Evolutionary conservation across 2,888 invertebrate genomes (phyloP), one percentile per base, ranked within the genome.

Genomic region (Parnassius orleans): DNA sequence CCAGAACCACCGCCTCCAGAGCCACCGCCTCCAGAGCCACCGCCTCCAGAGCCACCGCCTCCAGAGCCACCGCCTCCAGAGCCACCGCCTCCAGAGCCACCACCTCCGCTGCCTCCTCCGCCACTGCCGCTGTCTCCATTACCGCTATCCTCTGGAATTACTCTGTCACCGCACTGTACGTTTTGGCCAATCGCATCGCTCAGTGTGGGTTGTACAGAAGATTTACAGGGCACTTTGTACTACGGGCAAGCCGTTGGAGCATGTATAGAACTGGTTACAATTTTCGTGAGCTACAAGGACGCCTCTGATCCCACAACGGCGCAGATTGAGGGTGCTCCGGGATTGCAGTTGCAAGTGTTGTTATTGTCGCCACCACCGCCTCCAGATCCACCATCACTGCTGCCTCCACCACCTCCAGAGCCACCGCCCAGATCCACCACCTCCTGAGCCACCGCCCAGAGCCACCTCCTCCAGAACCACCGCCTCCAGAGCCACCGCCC

Each of bases 211-310:
- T 77, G 60, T 74, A 83, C 0, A 78, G 42, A 0, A 80, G 72
- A 41, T 55, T 66, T 7, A 42, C 48, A 9, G 65, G 64, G 57
- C 83, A 83, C 52, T 57, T 0, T 71, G 14, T 0, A 68, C 67
- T 0, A 80, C 72, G 0, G 80, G 77, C 10, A 33, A 55, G 1
- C 81, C 79, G 3, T 69, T 24, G 10, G 54, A 61, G 10, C 82
- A 82, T 15, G 71, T 69, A 64, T 80, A 82, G 68, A 77, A 83
- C 59, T 78, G 69, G 57, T 79, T 77, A 63, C 82, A 82, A 57
- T 76, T 73, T 64, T 79, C 76, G 46, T 81, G 76, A 15, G 78
- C 79, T 1, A 81, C 68, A 1, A 79, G 65, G 3, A 70, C 57
- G 9, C 79, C 76, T 75, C 72, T 2, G 79, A 77, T 1, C 66